phyloP scores from a whole-genome alignment of 2,113 vertebrate genomes.

The Petaurus breviceps region DNA sequence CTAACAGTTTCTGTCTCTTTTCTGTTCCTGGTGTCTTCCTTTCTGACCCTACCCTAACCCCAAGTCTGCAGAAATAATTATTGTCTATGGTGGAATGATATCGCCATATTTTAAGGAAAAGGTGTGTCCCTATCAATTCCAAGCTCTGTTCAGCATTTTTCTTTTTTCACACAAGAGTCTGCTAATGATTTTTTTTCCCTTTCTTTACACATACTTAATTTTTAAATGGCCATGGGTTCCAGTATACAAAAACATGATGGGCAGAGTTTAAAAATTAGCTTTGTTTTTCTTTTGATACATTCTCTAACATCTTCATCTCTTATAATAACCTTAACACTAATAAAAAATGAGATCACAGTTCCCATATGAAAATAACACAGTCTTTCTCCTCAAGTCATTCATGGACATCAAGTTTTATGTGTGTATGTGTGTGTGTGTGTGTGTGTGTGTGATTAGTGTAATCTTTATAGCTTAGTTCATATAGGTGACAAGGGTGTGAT shows the following conservation, averaged over 20 bases:
- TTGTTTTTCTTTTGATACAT: slow-evolving; percentile 76
- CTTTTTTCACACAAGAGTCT: slow-evolving; percentile 50
- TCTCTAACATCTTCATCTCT: slow-evolving; percentile 76
- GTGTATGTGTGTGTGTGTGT: too few species aligned
- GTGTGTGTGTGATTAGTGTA: too few species aligned
- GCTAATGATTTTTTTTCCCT: slow-evolving; percentile 54
- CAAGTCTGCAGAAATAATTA: neutral
- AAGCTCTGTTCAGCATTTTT: slow-evolving; percentile 16
- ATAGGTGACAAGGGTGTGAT: slow-evolving; percentile 58
- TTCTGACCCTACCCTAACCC: slow-evolving; percentile 38
- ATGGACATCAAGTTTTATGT: slow-evolving; percentile 67
- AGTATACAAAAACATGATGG: slow-evolving; percentile 27
- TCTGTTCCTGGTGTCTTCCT: neutral
- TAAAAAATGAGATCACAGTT: slow-evolving; percentile 74
- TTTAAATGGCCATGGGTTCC: slow-evolving; percentile 32
- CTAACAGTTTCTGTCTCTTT: slow-evolving; percentile 64
- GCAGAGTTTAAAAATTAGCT: slow-evolving; percentile 65
- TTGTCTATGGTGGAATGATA: slow-evolving; percentile 33
- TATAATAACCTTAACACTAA: slow-evolving; percentile 77
- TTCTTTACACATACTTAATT: slow-evolving; percentile 49
- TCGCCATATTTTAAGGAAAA: slow-evolving; percentile 53
- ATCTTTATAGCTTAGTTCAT: slow-evolving; percentile 69
- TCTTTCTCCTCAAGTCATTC: slow-evolving; percentile 75
- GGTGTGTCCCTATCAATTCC: neutral
- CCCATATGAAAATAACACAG: slow-evolving; percentile 80